Conservation (phyloP, 1,140 invertebrate genomes). For the Bombus terrestris region DNA sequence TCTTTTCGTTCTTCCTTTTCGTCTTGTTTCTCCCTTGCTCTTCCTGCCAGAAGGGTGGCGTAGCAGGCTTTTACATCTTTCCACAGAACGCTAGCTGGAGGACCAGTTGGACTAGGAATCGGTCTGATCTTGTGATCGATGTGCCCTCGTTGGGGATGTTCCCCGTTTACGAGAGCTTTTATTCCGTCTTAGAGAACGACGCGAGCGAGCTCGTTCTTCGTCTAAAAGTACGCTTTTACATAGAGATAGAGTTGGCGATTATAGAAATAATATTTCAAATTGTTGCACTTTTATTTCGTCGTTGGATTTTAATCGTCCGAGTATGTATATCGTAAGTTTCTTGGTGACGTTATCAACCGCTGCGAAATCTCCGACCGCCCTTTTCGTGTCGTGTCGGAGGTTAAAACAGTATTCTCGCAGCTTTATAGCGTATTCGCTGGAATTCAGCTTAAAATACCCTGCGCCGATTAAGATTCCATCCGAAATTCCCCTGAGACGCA, state of each 20-base stretch:
- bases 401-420: conserved; percentile 7
- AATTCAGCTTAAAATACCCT: conserved; percentile 19
- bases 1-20: conserved; percentile 27
- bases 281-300: background rate
- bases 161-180: background rate
- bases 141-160: conserved; percentile 19
- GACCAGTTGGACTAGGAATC: conserved; percentile 48
- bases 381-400: conserved; percentile 36
- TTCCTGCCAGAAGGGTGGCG: conserved; percentile 34
- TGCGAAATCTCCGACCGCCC: background rate
- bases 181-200: background rate
- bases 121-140: conserved; percentile 44
- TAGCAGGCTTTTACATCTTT: conserved; percentile 38
- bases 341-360: background rate
- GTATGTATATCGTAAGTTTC: background rate
- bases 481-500: conserved; percentile 27
- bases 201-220: background rate
- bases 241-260: background rate
- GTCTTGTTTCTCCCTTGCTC: conserved; percentile 9
- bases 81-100: conserved; percentile 45
- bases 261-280: background rate
- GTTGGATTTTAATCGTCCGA: background rate
- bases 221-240: background rate
- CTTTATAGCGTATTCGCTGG: background rate
- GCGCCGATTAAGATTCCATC: conserved; percentile 45